Evolutionary conservation across 30 jellyfish, hydroid and myxozoan genomes (phyloP).

Genomic region (Clytia hemisphaerica): DNA sequence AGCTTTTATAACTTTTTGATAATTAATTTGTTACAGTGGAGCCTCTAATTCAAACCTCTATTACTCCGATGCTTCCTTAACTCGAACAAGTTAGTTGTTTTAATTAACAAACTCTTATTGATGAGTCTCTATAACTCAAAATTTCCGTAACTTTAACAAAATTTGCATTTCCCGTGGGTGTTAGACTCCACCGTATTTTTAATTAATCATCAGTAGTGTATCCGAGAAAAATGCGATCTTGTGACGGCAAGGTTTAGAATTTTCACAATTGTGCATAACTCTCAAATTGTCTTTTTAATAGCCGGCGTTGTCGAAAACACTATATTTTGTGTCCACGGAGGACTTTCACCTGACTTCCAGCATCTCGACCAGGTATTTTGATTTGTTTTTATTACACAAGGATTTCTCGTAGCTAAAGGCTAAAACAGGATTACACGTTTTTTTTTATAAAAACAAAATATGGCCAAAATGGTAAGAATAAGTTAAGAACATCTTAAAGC

Average conservation of each 20-base stretch:
- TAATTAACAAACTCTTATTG: too few species aligned
- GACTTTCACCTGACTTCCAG: conserved; percentile 79
- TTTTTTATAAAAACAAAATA: not conserved
- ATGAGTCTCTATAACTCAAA: too few species aligned
- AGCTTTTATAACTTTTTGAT: too few species aligned
- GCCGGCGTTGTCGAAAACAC: conserved; percentile 92
- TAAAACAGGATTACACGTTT: not conserved
- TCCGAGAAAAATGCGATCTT: not conserved
- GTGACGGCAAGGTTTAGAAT: not conserved
- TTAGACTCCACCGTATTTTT: too few species aligned
- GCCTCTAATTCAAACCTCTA: too few species aligned
- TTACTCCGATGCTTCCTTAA: too few species aligned
- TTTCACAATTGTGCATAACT: not conserved
- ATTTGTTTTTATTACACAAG: not conserved
- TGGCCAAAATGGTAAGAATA: too few species aligned
- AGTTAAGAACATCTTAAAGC: too few species aligned
- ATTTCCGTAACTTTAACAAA: too few species aligned
- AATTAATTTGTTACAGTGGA: too few species aligned
- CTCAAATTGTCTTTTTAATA: conserved; percentile 3
- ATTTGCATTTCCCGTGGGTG: too few species aligned
- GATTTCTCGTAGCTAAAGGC: not conserved
- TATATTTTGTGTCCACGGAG: conserved; percentile 93
- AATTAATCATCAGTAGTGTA: not conserved
- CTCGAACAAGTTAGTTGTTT: too few species aligned
- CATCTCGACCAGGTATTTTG: conserved; percentile 60